Evolutionary conservation across 2,888 invertebrate genomes (phyloP).

Genomic region (Hyposoter dolosus): DNA sequence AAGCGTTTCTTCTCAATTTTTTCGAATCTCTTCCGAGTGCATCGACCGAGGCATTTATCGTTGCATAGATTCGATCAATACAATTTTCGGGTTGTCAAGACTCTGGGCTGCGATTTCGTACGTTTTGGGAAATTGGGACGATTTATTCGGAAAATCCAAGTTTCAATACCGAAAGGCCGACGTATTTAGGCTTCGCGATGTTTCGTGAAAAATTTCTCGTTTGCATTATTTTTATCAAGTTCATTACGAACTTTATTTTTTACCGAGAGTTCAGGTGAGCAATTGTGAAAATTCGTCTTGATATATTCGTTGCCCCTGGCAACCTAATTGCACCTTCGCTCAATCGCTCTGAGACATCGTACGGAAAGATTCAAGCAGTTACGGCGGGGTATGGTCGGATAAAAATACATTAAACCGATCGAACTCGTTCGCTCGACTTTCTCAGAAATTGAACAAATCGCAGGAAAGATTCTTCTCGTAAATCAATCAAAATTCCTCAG

Average conservation of each 20-base stretch:
- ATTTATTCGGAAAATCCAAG: not conserved
- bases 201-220: not conserved
- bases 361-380: conserved; percentile 45
- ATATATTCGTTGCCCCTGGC: conserved; percentile 5
- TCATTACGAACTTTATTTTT: not conserved
- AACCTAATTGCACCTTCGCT: conserved; percentile 4
- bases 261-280: not conserved
- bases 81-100: not conserved
- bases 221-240: not conserved
- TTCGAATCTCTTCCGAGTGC: not conserved
- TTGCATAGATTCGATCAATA: not conserved
- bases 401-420: not conserved
- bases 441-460: not conserved
- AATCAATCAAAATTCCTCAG: not conserved
- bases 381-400: conserved; percentile 41
- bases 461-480: not conserved
- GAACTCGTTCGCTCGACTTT: not conserved
- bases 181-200: too few species aligned
- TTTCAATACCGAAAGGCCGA: not conserved
- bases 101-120: not conserved
- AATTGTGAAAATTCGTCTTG: conserved; percentile 4
- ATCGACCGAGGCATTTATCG: not conserved
- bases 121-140: not conserved
- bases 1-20: not conserved
- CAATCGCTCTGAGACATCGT: not conserved